A percentile compares a stretch with the other conserved stretches of the same genome.
Evolutionary conservation across 1,140 invertebrate genomes (phyloP).

Genomic region (Aphaenogaster floridana): DNA sequence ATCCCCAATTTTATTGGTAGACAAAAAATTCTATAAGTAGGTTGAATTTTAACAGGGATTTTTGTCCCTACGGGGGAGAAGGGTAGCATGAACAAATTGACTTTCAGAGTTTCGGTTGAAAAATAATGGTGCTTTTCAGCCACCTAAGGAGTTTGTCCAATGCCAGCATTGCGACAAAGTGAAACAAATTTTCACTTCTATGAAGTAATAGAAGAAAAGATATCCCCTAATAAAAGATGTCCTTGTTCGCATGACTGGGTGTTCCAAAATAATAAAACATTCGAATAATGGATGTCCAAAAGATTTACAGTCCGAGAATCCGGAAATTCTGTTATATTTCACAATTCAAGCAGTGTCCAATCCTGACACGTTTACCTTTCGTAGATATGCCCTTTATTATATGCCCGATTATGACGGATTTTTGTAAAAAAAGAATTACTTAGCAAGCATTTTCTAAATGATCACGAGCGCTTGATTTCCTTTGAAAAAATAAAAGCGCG

Average conservation of each 20-base stretch:
- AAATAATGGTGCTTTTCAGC: not conserved
- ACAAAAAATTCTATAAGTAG: conserved; percentile 36
- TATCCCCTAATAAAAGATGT: not conserved
- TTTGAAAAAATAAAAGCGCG: not conserved
- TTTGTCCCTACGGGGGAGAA: not conserved
- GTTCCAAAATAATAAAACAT: not conserved
- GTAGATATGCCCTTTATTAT: not conserved
- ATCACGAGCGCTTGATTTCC: not conserved
- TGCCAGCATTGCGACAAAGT: not conserved
- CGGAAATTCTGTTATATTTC: not conserved
- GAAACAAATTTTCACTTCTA: not conserved
- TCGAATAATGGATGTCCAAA: not conserved
- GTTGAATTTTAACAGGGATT: not conserved
- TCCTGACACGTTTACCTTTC: not conserved
- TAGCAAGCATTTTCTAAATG: not conserved
- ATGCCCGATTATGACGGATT: too few relatives aligned
- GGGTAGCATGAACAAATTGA: not conserved
- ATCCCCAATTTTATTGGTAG: conserved; percentile 13
- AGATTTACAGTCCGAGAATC: not conserved
- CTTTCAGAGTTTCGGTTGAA: not conserved
- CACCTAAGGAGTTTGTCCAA: not conserved
- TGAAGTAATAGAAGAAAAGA: not conserved
- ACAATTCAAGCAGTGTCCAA: not conserved
- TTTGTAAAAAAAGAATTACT: not conserved
- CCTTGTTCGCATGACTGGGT: not conserved